These are phyloP conservation scores for Troglohyphantes excavatus DNA, from an alignment of 2,888 invertebrate species.

Conservation along the genomic window DNA sequence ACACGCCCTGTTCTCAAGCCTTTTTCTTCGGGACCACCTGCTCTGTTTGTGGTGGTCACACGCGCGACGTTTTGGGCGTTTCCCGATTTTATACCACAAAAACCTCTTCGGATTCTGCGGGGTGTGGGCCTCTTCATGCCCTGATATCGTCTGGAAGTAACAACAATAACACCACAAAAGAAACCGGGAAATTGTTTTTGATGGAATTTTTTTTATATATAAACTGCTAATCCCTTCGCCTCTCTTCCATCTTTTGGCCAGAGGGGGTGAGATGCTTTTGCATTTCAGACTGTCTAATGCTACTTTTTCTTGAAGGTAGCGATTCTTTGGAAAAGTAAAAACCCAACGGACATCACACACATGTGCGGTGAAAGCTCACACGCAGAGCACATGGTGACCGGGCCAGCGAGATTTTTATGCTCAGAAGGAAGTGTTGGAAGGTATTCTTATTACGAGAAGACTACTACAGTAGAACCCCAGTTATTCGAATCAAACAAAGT, in stretches of 20 bases:
- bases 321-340: too few relatives aligned
- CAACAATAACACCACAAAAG: not conserved
- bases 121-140: conserved; percentile 35
- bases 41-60: not conserved
- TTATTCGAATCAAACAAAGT: too few relatives aligned
- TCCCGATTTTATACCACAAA: not conserved
- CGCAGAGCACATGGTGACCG: too few relatives aligned
- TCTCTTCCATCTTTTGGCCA: not conserved
- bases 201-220: not conserved
- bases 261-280: too few relatives aligned
- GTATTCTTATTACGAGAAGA: too few relatives aligned
- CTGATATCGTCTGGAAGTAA: conserved; percentile 2
- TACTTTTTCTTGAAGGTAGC: too few relatives aligned
- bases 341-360: too few relatives aligned
- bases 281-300: too few relatives aligned
- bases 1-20: not conserved
- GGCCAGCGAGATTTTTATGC: too few relatives aligned
- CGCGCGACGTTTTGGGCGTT: conserved; percentile 11
- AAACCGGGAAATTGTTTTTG: conserved; percentile 14
- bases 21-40: not conserved
- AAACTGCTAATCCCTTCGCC: not conserved
- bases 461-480: too few relatives aligned
- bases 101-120: conserved; percentile 4
- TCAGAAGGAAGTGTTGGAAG: too few relatives aligned
- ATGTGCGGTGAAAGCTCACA: too few relatives aligned